Conservation (phyloP, 2,113 vertebrate species). For the Myocastor coypus region DNA sequence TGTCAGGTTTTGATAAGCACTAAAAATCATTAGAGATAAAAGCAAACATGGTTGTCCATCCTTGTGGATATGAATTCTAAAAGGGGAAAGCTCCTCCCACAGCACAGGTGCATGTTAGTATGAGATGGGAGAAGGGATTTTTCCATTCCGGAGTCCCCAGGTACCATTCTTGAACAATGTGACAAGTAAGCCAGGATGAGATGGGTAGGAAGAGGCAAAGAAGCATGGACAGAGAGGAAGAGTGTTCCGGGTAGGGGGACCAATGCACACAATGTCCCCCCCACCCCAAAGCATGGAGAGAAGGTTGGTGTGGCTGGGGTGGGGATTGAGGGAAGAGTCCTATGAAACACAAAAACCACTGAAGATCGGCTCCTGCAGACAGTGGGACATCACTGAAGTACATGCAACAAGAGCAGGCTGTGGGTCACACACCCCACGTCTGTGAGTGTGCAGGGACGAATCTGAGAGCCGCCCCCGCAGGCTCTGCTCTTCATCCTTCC, state of each 20-base stretch:
- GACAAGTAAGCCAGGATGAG: background rate
- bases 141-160: background rate
- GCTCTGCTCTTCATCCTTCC: background rate
- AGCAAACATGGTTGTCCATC: background rate
- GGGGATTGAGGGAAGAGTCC: background rate
- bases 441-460: background rate
- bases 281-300: background rate
- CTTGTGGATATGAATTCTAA: background rate
- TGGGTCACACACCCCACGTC: background rate
- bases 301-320: background rate
- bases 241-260: background rate
- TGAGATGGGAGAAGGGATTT: background rate
- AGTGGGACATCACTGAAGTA: background rate
- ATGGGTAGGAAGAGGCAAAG: background rate
- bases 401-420: background rate
- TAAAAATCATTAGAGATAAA: conserved; percentile 9
- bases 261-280: background rate
- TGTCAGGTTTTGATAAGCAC: background rate
- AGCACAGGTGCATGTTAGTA: background rate
- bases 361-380: background rate
- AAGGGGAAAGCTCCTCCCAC: background rate
- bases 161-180: background rate
- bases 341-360: fast-evolving
- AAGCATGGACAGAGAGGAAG: background rate
- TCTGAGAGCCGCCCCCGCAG: background rate